Base-by-base conservation (phyloP, 1,140 invertebrate genomes). In the Thaumatotibia leucotreta region DNA sequence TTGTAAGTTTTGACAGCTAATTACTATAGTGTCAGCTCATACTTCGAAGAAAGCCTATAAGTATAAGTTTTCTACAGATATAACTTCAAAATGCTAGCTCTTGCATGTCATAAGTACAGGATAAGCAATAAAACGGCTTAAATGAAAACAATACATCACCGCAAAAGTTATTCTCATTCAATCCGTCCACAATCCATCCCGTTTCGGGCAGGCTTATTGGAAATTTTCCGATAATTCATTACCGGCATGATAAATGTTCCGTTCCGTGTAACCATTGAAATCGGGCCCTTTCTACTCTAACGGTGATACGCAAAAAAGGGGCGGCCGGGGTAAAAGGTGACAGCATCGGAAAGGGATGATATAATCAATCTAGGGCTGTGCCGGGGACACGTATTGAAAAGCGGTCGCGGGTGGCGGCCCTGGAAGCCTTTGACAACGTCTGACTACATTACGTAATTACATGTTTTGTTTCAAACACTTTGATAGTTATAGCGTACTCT, bases 221-320 rank as follows among this genome's bases (percentile, higher is more conserved):
- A 86, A 83, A 84, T 78, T 83, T 82, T 77, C 80, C 83, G 78
- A 89, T 88, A 88, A 89, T 89, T 89, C 87, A 89, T 89, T 88
- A 88, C 80, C 74, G 75, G 62, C 81, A 80, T 89, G 87, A 89
- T 89, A 87, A 89, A 89, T 88, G 87, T 84, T 80, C 79, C 73
- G 75, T 74, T 77, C 75, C 75, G 68, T 71, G 73, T 71, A 72
- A 71, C 85, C 79, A 89, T 88, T 89, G 77, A 88, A 86, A 84
- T 71, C 72, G 78, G 65, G 78, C 82, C 87, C 87, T 88, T 89
- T 89, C 88, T 84, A 84, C 86, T 83, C 82, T 75, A 72, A 85
- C 82, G 77, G 85, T 89, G 85, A 89, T 88, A 88, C 82, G 84
- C 86, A 84, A 86, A 85, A 65, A 89, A 86, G 85, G 82, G 52